Evolutionary conservation across 2,888 invertebrate species (phyloP).

Genomic region (Cecidostiba fungosa): DNA sequence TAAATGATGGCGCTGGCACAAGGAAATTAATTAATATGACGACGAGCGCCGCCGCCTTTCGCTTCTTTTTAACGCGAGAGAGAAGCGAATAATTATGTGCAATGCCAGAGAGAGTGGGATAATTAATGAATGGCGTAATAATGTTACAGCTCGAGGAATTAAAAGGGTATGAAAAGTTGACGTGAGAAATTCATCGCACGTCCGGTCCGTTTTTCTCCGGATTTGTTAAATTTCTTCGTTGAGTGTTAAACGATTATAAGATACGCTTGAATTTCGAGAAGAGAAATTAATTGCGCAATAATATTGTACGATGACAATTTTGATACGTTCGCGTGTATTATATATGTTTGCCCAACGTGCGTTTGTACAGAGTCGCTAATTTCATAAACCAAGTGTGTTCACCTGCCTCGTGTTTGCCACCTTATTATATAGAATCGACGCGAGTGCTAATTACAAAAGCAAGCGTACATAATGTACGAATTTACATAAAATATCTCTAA

Average conservation of each 20-base stretch:
- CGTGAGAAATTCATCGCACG: neutral
- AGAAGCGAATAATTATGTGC: conserved; percentile 44
- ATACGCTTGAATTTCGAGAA: no score
- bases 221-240: no score
- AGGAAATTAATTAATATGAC: conserved; percentile 42
- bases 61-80: conserved; percentile 13
- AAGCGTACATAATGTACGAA: neutral
- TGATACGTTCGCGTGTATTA: no score
- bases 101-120: conserved; percentile 17
- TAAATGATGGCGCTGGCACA: neutral
- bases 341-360: neutral
- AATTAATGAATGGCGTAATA: conserved; percentile 39
- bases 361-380: neutral
- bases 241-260: no score
- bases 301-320: no score
- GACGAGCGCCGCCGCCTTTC: conserved; percentile 18
- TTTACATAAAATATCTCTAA: neutral
- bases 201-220: neutral
- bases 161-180: conserved; percentile 11
- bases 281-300: no score
- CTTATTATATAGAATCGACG: neutral
- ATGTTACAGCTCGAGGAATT: conserved; percentile 25
- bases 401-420: neutral
- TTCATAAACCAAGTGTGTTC: neutral
- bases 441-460: neutral